A percentile compares a stretch with the other conserved stretches of the same genome.
These are phyloP conservation scores for Gasteruption jaculator DNA, from an alignment of 2,888 invertebrate genomes.

Conservation along the genomic window DNA sequence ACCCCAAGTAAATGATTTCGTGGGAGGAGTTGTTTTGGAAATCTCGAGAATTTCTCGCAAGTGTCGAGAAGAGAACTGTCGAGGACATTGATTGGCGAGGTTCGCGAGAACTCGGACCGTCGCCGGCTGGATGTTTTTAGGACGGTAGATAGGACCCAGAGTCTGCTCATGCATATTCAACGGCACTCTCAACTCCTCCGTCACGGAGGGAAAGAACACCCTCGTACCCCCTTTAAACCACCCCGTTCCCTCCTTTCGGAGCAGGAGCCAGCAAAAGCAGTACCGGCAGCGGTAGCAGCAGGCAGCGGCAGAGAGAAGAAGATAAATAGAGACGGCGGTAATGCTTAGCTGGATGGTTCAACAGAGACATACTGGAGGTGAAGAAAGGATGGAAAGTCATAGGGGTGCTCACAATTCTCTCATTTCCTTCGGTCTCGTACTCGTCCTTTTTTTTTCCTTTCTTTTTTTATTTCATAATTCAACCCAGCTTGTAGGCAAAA, in stretches of 20 bases:
- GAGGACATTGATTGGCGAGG: constrained; percentile 49
- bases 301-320: constrained; percentile 39
- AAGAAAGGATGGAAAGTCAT: too few species aligned
- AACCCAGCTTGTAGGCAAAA: too few species aligned
- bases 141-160: constrained; percentile 48
- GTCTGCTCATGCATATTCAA: constrained; percentile 51
- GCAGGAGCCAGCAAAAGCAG: too few species aligned
- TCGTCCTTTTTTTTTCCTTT: too few species aligned
- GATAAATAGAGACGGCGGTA: constrained; percentile 27
- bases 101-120: constrained; percentile 26
- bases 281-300: too few species aligned
- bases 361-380: too few species aligned
- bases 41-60: too few species aligned
- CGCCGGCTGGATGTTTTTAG: constrained; percentile 48
- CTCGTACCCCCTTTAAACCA: constrained; percentile 34
- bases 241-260: constrained; percentile 26
- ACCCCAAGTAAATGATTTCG: too few species aligned
- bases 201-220: constrained; percentile 52
- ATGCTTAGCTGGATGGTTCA: constrained; percentile 28
- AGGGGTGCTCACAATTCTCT: too few species aligned
- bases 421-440: too few species aligned
- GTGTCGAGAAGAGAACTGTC: constrained; percentile 28
- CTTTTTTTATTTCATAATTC: too few species aligned
- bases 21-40: too few species aligned
- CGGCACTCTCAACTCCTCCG: constrained; percentile 52